Evolutionary conservation across 2,797 vertebrate genomes (phyloP).

Genomic region (Anisognathus igniventris): DNA sequence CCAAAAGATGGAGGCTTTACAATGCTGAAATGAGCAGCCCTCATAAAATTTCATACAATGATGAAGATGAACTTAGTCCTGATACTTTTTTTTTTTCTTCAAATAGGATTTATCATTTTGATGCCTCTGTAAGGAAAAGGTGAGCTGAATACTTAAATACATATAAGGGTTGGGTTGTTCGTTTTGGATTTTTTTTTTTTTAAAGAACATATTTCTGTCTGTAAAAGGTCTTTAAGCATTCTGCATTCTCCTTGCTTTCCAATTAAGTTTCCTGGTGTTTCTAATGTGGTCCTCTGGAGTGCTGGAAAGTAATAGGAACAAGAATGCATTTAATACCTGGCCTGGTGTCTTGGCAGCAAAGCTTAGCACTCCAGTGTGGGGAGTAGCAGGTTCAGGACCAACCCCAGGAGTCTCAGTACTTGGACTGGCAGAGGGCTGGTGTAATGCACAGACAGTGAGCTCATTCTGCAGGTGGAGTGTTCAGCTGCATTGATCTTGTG

Average conservation of each 20-base stretch:
- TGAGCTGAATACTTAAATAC: neutral
- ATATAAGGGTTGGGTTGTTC: neutral
- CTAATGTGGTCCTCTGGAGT: slow-evolving; percentile 22
- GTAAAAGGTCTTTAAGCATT: neutral
- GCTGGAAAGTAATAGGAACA: slow-evolving; percentile 48
- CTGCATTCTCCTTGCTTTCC: neutral
- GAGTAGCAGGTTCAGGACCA: slow-evolving; percentile 48
- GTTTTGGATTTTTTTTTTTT: neutral
- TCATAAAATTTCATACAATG: neutral
- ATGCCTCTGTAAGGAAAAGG: neutral
- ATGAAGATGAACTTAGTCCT: neutral
- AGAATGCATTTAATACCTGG: slow-evolving; percentile 46
- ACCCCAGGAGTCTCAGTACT: slow-evolving; percentile 42
- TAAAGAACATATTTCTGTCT: neutral
- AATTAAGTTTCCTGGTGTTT: slow-evolving; percentile 33
- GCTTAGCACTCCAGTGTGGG: slow-evolving; percentile 28
- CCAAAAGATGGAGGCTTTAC: neutral
- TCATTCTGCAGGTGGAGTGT: slow-evolving; percentile 67
- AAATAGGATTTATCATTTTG: neutral
- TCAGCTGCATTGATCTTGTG: slow-evolving; percentile 61
- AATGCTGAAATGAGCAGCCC: neutral
- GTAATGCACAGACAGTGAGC: slow-evolving; percentile 63
- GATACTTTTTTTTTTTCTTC: neutral
- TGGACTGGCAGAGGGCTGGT: slow-evolving; percentile 26
- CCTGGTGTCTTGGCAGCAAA: slow-evolving; percentile 50